These are phyloP conservation scores for Pocillopora damicornis DNA, from an alignment of 64 coral and sea anemone genomes.

Conservation along the genomic window DNA sequence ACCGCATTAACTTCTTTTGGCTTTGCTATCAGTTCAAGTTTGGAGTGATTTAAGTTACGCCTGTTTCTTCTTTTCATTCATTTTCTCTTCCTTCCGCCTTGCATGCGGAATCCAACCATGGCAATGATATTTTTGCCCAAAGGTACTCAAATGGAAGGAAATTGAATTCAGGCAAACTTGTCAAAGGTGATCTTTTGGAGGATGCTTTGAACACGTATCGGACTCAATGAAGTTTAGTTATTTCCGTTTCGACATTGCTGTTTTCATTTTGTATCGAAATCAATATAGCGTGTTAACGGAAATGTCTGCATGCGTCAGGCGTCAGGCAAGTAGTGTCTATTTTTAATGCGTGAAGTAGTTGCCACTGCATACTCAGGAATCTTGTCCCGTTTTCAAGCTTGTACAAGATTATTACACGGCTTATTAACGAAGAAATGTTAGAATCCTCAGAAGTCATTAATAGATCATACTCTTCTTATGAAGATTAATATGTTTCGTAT, in stretches of 20 bases:
- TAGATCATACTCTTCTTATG: slow-evolving; percentile 6
- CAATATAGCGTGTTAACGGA: background rate
- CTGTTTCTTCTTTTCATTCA: no score
- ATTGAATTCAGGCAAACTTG: background rate
- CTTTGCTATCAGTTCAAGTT: no score
- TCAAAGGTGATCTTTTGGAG: background rate
- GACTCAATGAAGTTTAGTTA: background rate
- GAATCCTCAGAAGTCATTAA: background rate
- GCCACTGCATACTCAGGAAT: background rate
- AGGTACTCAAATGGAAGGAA: background rate
- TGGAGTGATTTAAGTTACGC: no score
- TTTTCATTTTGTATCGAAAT: background rate
- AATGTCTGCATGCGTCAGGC: background rate
- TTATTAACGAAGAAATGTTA: slow-evolving; percentile 12
- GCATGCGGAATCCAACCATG: no score
- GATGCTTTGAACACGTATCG: background rate
- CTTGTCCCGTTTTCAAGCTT: background rate
- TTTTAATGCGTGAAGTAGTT: background rate
- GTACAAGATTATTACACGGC: background rate
- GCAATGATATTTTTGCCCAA: background rate
- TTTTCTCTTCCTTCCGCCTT: no score
- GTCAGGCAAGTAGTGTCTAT: background rate
- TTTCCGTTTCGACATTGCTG: background rate
- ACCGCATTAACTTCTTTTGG: no score
- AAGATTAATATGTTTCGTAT: slow-evolving; percentile 13